A percentile compares a stretch with the other conserved stretches of the same genome.
Evolutionary conservation across 2,888 invertebrate species (phyloP).

Genomic region (Andrena haemorrhoa): DNA sequence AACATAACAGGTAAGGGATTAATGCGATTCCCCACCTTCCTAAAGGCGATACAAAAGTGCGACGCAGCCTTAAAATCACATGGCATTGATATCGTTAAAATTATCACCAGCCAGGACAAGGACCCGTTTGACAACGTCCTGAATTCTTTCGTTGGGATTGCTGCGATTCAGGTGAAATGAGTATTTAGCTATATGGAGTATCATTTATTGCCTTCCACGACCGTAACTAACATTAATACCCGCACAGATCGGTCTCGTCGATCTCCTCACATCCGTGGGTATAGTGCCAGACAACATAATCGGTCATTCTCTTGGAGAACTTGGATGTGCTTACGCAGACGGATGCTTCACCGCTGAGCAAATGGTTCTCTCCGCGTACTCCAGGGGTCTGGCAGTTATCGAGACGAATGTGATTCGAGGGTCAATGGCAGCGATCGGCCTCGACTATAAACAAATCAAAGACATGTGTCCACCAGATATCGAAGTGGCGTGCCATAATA

Average conservation of each 20-base stretch:
- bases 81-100: constrained; percentile 88
- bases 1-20: constrained; percentile 87
- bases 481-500: constrained; percentile 95
- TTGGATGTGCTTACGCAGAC: constrained; percentile 98
- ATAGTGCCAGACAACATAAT: constrained; percentile 90
- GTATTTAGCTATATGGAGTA: not conserved
- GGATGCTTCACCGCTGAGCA: constrained; percentile 90
- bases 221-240: not conserved
- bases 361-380: constrained; percentile 79
- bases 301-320: constrained; percentile 97
- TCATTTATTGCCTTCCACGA: too few species aligned
- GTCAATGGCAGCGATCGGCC: constrained; percentile 95
- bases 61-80: constrained; percentile 87
- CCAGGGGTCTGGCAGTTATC: constrained; percentile 77
- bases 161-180: constrained; percentile 87
- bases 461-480: constrained; percentile 90
- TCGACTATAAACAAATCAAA: constrained; percentile 87
- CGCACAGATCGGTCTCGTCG: constrained; percentile 88
- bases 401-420: constrained; percentile 87
- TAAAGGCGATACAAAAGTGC: constrained; percentile 88
- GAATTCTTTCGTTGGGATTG: constrained; percentile 90
- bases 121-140: constrained; percentile 88
- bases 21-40: constrained; percentile 90
- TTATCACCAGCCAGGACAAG: constrained; percentile 87
- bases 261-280: constrained; percentile 87